Evolutionary conservation across 2,113 vertebrate species (phyloP), one percentile per base, ranked within the genome.

Genomic region (Psammodynastes pulverulentus): DNA sequence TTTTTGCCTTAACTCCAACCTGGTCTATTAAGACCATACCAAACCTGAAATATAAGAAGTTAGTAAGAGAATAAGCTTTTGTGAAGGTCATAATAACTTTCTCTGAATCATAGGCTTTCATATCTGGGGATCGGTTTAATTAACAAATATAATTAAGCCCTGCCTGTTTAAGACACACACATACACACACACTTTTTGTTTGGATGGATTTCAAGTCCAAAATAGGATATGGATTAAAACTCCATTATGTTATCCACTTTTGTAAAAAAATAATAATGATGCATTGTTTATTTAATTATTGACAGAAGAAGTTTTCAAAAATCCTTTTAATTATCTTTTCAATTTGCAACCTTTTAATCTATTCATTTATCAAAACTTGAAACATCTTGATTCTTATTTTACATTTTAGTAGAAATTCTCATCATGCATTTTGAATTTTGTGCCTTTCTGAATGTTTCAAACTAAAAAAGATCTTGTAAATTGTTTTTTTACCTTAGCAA

Each of bases 381-480:
- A 53, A 43, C 2, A 54, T 79, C 84, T 92, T 0, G 2, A 9
- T 90, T 45, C 92, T 53, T 2, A 4, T 93, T 94, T 88, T 0
- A 0, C n/a, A 34, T 46, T 34, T 48, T 48, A 89, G 4, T 26
- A 29, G 19, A 9, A 1, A 84, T 56, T 92, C 51, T 56, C 39
- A 84, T 89, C 10, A 4, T 79, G 49, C 19, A 34, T 0, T 43
- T 62, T n/a, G 48, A 5, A 9, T 45, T 86, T 3, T 52, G 21
- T n/a, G 86, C 53, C 67, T 89, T 85, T 46, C 72, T 79, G n/a
- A 48, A 17, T 9, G 52, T 12, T 93, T 89, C 43, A 2, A 0
- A 85, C 58, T 39, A 84, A 46, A 72, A 34, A 58, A 19, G 39
- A 34, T 12, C 29, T 34, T 34, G 89, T 86, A 86, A 95, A 84